phyloP scores from a whole-genome alignment of 1,140 invertebrate species.

The Triops cancriformis region DNA sequence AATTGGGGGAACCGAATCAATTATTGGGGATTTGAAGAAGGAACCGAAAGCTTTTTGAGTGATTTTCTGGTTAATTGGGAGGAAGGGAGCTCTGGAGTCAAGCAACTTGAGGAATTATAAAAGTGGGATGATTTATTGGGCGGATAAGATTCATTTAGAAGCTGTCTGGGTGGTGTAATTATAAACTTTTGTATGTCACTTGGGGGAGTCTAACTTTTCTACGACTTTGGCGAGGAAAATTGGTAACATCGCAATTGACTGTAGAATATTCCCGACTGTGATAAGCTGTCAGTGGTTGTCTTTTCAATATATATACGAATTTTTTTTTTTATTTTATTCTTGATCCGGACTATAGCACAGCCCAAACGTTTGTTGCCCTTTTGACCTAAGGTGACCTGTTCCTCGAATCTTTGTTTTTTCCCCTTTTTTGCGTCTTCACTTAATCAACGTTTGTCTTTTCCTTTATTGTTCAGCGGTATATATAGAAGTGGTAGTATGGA shows the following conservation, averaged over 20 bases:
- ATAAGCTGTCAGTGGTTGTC: not conserved
- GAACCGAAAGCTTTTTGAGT: not conserved
- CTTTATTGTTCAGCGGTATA: no score
- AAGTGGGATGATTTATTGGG: not conserved
- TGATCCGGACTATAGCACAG: no score
- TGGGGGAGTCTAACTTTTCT: not conserved
- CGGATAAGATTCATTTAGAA: not conserved
- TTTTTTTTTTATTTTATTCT: no score
- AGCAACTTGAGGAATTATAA: not conserved
- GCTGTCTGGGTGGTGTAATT: conserved; percentile 9
- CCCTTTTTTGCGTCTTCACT: no score
- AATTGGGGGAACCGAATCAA: not conserved
- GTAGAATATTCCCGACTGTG: not conserved
- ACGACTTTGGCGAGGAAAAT: not conserved
- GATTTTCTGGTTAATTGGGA: not conserved
- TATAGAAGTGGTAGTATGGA: no score
- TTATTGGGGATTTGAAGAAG: not conserved
- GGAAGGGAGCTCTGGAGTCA: not conserved
- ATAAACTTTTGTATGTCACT: not conserved
- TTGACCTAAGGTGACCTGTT: no score
- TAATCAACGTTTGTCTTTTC: no score
- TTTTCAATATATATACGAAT: not conserved
- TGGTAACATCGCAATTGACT: not conserved
- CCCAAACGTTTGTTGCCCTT: no score
- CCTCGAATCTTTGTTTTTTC: no score